phyloP scores from a whole-genome alignment of 2,113 vertebrate genomes.

The Syngnathus typhle region DNA sequence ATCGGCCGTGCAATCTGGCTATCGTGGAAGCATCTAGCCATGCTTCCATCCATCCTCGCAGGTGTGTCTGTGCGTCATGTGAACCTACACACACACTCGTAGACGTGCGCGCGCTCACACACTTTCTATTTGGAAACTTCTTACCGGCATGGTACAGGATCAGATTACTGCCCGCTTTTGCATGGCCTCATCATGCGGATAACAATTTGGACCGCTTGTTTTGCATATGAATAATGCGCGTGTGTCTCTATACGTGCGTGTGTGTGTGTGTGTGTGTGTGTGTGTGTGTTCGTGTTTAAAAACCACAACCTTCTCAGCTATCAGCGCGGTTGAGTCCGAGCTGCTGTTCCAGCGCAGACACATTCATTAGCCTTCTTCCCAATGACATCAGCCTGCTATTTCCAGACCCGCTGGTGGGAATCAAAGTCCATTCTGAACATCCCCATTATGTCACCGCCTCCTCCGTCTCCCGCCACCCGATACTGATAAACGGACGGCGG shows the following conservation, averaged over 20 bases:
- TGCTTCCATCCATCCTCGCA: neutral
- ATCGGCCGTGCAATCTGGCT: too few species aligned
- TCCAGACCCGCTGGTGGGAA: conserved; percentile 53
- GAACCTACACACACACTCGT: conserved; percentile 16
- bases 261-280: neutral
- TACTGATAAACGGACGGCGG: conserved; percentile 52
- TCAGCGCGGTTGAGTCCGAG: conserved; percentile 18
- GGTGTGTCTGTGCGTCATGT: conserved; percentile 8
- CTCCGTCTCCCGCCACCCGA: conserved; percentile 51
- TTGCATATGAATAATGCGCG: conserved; percentile 5
- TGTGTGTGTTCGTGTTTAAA: neutral
- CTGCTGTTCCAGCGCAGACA: conserved; percentile 33
- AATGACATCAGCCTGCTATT: conserved; percentile 66
- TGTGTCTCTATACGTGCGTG: neutral
- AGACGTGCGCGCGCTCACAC: neutral
- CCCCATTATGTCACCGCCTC: conserved; percentile 57
- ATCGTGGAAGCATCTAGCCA: neutral
- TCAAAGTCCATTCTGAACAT: conserved; percentile 53
- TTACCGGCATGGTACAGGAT: conserved; percentile 57
- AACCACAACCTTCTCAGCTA: conserved; percentile 18
- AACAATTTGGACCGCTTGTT: neutral
- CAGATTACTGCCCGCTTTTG: conserved; percentile 41
- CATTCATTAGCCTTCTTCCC: conserved; percentile 52
- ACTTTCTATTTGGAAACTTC: conserved; percentile 47
- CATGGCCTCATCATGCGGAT: conserved; percentile 16